Evolutionary conservation across 2,888 invertebrate genomes (phyloP).

Genomic region (Entomobrya multifasciata): DNA sequence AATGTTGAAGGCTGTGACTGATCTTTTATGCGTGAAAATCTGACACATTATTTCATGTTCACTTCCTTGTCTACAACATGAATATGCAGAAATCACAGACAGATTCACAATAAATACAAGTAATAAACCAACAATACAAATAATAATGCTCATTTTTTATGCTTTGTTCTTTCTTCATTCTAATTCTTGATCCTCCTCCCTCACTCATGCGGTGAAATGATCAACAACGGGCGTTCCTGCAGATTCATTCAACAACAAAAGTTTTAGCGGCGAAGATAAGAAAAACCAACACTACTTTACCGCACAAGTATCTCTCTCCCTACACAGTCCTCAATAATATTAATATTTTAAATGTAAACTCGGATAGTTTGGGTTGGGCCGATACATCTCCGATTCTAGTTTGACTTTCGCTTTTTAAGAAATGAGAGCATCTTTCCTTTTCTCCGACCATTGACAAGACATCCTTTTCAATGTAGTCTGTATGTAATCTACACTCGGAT

Average conservation of each 20-base stretch:
- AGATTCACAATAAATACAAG: not conserved
- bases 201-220: constrained; percentile 30
- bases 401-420: no score
- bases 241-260: not conserved
- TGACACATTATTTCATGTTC: not conserved
- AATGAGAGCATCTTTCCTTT: constrained; percentile 44
- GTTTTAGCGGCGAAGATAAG: constrained; percentile 30
- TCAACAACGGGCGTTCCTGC: constrained; percentile 58
- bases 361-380: no score
- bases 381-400: no score
- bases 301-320: no score
- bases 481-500: constrained; percentile 66
- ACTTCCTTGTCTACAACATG: not conserved
- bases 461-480: constrained; percentile 55
- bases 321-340: no score
- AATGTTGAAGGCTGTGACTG: no score
- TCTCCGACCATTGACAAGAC: constrained; percentile 22
- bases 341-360: no score
- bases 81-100: not conserved
- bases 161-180: no score
- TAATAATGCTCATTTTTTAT: not conserved
- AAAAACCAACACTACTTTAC: no score
- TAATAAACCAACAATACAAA: not conserved
- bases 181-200: not conserved
- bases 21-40: not conserved